A percentile compares a stretch with the other conserved stretches of the same genome.
phyloP scores from a whole-genome alignment of 2,113 vertebrate species.

The Festucalex cinctus region DNA sequence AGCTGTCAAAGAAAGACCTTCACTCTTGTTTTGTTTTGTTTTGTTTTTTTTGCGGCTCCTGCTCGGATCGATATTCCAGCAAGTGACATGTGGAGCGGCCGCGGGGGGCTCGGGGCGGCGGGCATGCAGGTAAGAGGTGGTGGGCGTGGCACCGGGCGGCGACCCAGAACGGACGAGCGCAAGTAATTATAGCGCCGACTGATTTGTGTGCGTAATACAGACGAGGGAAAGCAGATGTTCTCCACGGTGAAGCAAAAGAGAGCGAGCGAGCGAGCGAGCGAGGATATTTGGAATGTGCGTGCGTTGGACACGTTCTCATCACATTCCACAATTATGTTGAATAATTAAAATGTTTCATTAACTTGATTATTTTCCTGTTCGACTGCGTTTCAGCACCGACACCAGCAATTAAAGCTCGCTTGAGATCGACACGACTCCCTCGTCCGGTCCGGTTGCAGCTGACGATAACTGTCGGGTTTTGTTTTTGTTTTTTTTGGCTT shows the following conservation, averaged over 20 bases:
- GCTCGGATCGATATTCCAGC: slow-evolving; percentile 36
- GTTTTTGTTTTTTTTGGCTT: no score
- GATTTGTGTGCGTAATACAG: slow-evolving; percentile 46
- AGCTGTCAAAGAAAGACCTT: slow-evolving; percentile 21
- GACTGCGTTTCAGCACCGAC: slow-evolving; percentile 52
- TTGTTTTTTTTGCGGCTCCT: slow-evolving; percentile 18
- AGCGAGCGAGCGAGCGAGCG: slow-evolving; percentile 7
- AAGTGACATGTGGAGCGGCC: slow-evolving; percentile 39
- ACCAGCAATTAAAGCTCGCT: slow-evolving; percentile 41
- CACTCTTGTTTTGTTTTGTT: slow-evolving; percentile 4
- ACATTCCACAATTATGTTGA: slow-evolving; percentile 61
- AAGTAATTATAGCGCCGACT: slow-evolving; percentile 58
- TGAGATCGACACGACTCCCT: slow-evolving; percentile 25
- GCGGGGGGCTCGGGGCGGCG: slow-evolving; percentile 37
- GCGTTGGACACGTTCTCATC: slow-evolving; percentile 44
- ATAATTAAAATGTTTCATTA: slow-evolving; percentile 72
- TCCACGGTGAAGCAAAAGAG: slow-evolving; percentile 42
- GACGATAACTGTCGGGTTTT: no score
- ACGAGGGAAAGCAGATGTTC: slow-evolving; percentile 36
- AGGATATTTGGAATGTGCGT: slow-evolving; percentile 5
- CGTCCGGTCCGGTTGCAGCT: slow-evolving; percentile 7
- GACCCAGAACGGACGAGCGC: slow-evolving; percentile 61
- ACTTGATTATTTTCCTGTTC: slow-evolving; percentile 61
- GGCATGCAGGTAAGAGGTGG: slow-evolving; percentile 32
- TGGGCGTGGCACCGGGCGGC: slow-evolving; percentile 27